These are phyloP conservation scores for Tichodroma muraria DNA, from an alignment of 2,113 vertebrate genomes.

Conservation along the genomic window DNA sequence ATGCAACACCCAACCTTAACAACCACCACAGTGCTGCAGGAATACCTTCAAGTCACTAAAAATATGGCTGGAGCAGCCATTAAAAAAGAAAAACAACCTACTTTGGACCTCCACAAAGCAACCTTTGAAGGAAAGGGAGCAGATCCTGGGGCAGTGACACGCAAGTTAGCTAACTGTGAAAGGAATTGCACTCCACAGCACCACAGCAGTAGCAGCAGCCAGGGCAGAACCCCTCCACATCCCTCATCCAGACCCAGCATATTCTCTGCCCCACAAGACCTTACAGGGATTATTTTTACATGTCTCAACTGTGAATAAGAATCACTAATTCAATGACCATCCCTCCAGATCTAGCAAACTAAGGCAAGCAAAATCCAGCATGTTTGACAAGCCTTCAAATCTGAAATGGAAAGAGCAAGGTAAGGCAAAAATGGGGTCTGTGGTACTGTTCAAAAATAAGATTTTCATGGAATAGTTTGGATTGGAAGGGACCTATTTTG, in stretches of 20 bases:
- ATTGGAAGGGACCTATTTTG: not conserved
- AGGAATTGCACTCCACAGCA: not conserved
- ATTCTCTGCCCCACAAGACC: not conserved
- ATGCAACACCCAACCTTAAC: not conserved
- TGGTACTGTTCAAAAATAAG: not conserved
- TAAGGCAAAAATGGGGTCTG: not conserved
- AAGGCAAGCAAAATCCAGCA: not conserved
- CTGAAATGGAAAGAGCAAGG: not conserved
- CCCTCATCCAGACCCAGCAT: rapidly evolving
- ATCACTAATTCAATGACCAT: not conserved
- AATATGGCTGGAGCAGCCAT: not conserved
- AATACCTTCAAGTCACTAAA: not conserved
- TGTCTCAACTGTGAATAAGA: not conserved
- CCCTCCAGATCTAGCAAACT: not conserved
- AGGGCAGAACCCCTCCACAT: not conserved
- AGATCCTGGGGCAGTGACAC: not conserved
- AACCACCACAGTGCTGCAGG: not conserved
- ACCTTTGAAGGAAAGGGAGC: not conserved
- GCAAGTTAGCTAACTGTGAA: not conserved
- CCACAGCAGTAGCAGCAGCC: not conserved
- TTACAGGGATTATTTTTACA: not conserved
- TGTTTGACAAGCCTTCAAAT: not conserved
- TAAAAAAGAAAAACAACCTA: too few species aligned
- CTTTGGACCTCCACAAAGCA: too few species aligned
- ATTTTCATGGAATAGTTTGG: not conserved